These are phyloP conservation scores for Chloropsis hardwickii DNA, from an alignment of 2,113 vertebrate species.

Conservation along the genomic window DNA sequence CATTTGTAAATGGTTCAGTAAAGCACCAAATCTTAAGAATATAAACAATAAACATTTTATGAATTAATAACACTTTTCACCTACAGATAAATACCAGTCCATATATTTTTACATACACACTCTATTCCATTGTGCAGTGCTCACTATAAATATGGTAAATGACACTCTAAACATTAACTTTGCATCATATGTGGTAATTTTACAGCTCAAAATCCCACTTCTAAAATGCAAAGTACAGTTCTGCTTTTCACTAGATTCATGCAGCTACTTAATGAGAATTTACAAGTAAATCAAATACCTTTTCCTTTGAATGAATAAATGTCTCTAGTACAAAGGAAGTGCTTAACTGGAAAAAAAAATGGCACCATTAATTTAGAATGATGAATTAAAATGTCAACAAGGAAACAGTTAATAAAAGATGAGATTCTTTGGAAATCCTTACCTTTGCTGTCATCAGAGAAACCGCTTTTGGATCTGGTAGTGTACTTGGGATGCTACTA, in stretches of 20 bases:
- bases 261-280: slow-evolving; percentile 26
- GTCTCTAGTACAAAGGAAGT: slow-evolving; percentile 98
- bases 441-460: slow-evolving; percentile 99
- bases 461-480: slow-evolving; percentile 96
- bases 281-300: slow-evolving; percentile 78
- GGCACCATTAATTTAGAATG: slow-evolving; percentile 41
- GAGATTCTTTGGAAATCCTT: not conserved
- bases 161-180: not conserved
- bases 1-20: not conserved
- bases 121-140: not conserved
- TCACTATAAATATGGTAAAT: not conserved
- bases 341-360: slow-evolving; percentile 84
- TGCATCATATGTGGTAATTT: not conserved
- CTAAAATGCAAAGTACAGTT: not conserved
- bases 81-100: not conserved
- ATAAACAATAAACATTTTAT: not conserved
- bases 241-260: not conserved
- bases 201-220: not conserved
- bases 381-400: not conserved
- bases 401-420: not conserved
- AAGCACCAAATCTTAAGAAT: not conserved
- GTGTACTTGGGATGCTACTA: slow-evolving; percentile 96
- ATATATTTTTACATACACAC: not conserved
- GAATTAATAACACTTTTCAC: not conserved
- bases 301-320: slow-evolving; percentile 99